A percentile compares a stretch with the other conserved stretches of the same genome.
Evolutionary conservation across 2,888 invertebrate genomes (phyloP).

Genomic region (Nipponacmea schrenckii): DNA sequence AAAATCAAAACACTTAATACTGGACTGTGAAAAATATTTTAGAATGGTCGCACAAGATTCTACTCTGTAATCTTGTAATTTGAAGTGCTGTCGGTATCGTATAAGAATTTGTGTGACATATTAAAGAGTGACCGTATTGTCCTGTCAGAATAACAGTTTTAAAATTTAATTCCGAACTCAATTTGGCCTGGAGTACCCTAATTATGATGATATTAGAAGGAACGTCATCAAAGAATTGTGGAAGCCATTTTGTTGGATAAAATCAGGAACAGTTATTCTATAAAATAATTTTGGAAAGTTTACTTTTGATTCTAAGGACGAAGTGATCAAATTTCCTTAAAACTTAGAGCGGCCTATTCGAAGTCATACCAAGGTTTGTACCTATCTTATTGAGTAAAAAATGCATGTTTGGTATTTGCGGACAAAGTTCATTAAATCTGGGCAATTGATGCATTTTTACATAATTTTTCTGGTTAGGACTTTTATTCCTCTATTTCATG

Average conservation of each 20-base stretch:
- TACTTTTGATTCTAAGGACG: background rate
- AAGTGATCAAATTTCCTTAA: background rate
- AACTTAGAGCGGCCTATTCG: background rate
- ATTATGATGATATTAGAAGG: slow-evolving; percentile 33
- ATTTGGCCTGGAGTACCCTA: slow-evolving; percentile 31
- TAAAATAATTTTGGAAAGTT: slow-evolving; percentile 1
- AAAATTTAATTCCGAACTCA: slow-evolving; percentile 31
- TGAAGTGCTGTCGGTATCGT: too few relatives aligned
- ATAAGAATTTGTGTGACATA: too few relatives aligned
- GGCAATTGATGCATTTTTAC: too few relatives aligned
- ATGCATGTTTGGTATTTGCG: too few relatives aligned
- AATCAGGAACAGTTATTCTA: slow-evolving; percentile 14
- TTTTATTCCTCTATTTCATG: too few relatives aligned
- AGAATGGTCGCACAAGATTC: too few relatives aligned
- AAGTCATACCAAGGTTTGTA: background rate
- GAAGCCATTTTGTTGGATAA: slow-evolving; percentile 33
- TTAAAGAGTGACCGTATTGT: slow-evolving; percentile 1
- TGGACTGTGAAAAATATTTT: too few relatives aligned
- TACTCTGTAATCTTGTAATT: too few relatives aligned
- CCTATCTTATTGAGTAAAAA: too few relatives aligned
- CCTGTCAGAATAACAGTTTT: slow-evolving; percentile 21
- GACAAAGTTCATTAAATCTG: too few relatives aligned
- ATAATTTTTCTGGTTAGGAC: too few relatives aligned
- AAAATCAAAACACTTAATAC: background rate
- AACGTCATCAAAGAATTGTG: slow-evolving; percentile 29